phyloP scores from a whole-genome alignment of 2,888 invertebrate species.

The Drosophila cognata region DNA sequence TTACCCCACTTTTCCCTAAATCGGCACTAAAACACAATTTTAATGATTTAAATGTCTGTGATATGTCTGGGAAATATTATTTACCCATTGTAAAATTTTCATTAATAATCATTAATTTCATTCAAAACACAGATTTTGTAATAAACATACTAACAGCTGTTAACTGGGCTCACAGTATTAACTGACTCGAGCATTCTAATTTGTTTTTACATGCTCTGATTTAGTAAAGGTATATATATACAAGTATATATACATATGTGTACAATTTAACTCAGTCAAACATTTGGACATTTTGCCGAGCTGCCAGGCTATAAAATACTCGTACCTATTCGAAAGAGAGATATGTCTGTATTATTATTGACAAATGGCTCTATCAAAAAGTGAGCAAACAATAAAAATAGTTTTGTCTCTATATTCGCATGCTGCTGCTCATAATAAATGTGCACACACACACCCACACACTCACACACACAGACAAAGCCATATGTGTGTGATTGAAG shows the following conservation, averaged over 20 bases:
- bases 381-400: slow-evolving; percentile 43
- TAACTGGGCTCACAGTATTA: neutral
- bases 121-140: neutral
- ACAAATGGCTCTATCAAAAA: slow-evolving; percentile 65
- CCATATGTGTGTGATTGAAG: slow-evolving; percentile 28
- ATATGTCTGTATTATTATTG: slow-evolving; percentile 48
- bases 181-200: neutral
- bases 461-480: neutral
- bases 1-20: neutral
- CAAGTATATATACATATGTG: neutral
- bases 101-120: neutral
- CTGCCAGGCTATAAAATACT: neutral
- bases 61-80: neutral
- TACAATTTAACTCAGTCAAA: neutral
- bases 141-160: too few species aligned
- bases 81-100: neutral
- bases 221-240: neutral
- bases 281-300: neutral
- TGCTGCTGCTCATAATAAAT: slow-evolving; percentile 26
- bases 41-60: too few species aligned
- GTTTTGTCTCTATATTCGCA: slow-evolving; percentile 43
- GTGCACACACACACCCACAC: neutral
- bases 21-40: neutral
- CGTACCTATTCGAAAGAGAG: slow-evolving; percentile 6
- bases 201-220: neutral